A percentile compares a stretch with the other conserved stretches of the same genome.
phyloP scores from a whole-genome alignment of 2,113 vertebrate species.

The Corythoichthys haematopterus region DNA sequence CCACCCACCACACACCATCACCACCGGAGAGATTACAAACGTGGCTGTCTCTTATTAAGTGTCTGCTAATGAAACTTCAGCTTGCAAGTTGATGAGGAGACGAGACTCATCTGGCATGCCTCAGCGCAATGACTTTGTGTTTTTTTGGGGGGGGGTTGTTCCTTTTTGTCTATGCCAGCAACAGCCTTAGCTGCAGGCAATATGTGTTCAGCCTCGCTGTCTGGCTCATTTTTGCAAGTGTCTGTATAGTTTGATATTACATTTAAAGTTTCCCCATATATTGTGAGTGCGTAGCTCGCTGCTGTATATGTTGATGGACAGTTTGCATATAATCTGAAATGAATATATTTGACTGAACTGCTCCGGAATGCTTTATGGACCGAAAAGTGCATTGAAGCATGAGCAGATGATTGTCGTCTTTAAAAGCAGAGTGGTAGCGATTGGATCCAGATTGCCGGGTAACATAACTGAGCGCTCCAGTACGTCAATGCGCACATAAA shows the following conservation, averaged over 20 bases:
- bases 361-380: not conserved
- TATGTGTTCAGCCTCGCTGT: not conserved
- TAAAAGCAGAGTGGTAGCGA: conserved; percentile 36
- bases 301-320: not conserved
- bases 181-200: conserved; percentile 2
- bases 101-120: conserved; percentile 18
- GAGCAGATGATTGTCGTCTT: conserved; percentile 23
- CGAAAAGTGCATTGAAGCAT: not conserved
- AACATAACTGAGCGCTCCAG: conserved; percentile 28
- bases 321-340: not conserved
- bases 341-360: not conserved
- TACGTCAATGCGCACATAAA: not conserved
- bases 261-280: not conserved
- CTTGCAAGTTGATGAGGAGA: conserved; percentile 43
- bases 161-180: not conserved
- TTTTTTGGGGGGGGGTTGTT: not conserved
- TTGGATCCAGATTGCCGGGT: conserved; percentile 34
- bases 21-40: conserved; percentile 49
- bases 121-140: conserved; percentile 24
- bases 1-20: conserved; percentile 25
- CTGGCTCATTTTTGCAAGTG: not conserved
- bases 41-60: conserved; percentile 58
- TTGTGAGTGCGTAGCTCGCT: not conserved
- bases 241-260: not conserved
- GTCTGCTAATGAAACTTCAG: conserved; percentile 57